phyloP scores from a whole-genome alignment of 1,140 invertebrate genomes.

The silkworm (Bombyx mori) region ASM3026992v2 NC_085127.1:1633001-1633500 shows the following conservation, averaged over 20 bases:
- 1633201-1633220: too few species aligned
- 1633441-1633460: slow-evolving; percentile 98
- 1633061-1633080: slow-evolving; percentile 91
- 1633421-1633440: slow-evolving; percentile 95
- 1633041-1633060: slow-evolving; percentile 96
- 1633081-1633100: slow-evolving; percentile 84
- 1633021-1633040: slow-evolving; percentile 97
- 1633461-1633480: slow-evolving; percentile 95
- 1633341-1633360: slow-evolving; percentile 87
- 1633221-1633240: neutral
- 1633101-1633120: slow-evolving; percentile 98
- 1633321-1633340: neutral
- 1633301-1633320: too few species aligned
- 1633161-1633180: slow-evolving; percentile 84
- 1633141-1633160: slow-evolving; percentile 89
- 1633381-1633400: slow-evolving; percentile 97
- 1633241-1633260: neutral
- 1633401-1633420: slow-evolving; percentile 93
- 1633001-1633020: slow-evolving; percentile 50
- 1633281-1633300: too few species aligned
- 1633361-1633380: slow-evolving; percentile 97
- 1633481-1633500: slow-evolving; percentile 95
- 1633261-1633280: too few species aligned
- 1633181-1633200: slow-evolving; percentile 83
- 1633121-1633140: slow-evolving; percentile 98